Base-by-base conservation (phyloP, 35 echinoderm and acorn worm species). In the Diadema setosum region DNA sequence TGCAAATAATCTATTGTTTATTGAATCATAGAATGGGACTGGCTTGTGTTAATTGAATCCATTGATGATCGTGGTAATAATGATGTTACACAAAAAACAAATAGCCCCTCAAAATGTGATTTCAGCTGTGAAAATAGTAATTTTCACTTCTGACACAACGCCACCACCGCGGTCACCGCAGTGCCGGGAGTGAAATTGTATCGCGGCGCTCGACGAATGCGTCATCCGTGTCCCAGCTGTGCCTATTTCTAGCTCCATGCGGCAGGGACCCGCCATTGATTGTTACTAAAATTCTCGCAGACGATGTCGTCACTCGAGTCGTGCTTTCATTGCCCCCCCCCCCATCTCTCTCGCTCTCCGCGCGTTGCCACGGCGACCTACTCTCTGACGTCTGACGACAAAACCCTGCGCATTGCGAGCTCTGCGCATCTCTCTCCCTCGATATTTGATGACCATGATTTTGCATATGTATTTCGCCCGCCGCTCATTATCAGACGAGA, bases 201-300 rank as follows among this genome's bases (percentile, higher is more conserved):
- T 67, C 63, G 37, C 30, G 26, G 27, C 30, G 63, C 37, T 67
- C 9, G 21, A 26, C 63, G 21, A 67, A 34, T 78, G 37, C 73
- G 73, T 78, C 73, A 78, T 44, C 40, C 73, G 14, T 78, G 40
- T 78, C 73, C 73, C 73, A 78, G 73, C 73, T 78, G 73, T 41
- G 39, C 35, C 73, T 78, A 78, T 78, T 78, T 78, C 73, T 12
- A 78, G 73, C 73, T 44, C 73, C 35, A 11, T 24, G 7, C 40
- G 73, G 27, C 44, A 78, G n/a, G 44, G 44, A 44, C 73, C 73
- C 73, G 73, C 73, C 73, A 78, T 78, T 78, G 73, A 78, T 78
- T 78, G 73, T 78, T 78, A 78, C 73, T 78, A 78, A 78, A 78
- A 35, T 78, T 78, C 40, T 41, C 34, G 37, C 73, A 42, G 73